Evolutionary conservation across 2,888 invertebrate genomes (phyloP).

Genomic region (Acanthosepion lycidas): DNA sequence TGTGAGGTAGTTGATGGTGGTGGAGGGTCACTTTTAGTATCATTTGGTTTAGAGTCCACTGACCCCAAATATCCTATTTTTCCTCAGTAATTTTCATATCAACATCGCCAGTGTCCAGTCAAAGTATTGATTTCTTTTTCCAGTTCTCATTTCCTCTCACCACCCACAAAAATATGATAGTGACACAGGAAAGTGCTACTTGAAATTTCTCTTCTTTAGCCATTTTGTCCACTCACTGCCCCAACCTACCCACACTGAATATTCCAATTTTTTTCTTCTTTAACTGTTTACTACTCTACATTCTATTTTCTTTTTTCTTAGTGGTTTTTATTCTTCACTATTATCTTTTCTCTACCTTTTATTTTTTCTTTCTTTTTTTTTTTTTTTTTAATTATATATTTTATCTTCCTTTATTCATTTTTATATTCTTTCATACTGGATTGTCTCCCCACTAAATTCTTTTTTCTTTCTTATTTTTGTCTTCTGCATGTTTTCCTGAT

Average conservation of each 20-base stretch:
- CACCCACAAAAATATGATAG: slow-evolving; percentile 33
- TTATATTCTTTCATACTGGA: not conserved
- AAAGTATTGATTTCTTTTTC: not conserved
- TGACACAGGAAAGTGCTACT: slow-evolving; percentile 23
- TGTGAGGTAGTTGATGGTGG: not conserved
- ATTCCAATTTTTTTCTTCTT: not conserved
- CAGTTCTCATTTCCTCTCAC: slow-evolving; percentile 16
- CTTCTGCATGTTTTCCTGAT: not conserved
- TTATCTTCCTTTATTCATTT: not conserved
- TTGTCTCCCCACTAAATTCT: not conserved
- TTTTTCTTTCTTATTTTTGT: not conserved
- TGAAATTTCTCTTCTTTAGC: slow-evolving; percentile 33
- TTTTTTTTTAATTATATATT: not conserved
- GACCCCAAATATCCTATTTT: slow-evolving; percentile 33
- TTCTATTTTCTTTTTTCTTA: not conserved
- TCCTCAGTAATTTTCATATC: slow-evolving; percentile 21
- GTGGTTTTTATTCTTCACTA: not conserved
- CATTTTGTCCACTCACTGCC: not conserved
- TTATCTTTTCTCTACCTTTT: not conserved
- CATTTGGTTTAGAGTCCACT: slow-evolving; percentile 23
- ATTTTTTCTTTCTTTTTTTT: not conserved
- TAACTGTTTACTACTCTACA: not conserved
- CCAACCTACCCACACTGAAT: not conserved
- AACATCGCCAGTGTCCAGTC: slow-evolving; percentile 33
- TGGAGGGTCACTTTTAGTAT: not conserved